Evolutionary conservation across 2,888 invertebrate species (phyloP).

Genomic region (Anorthoa munda): DNA sequence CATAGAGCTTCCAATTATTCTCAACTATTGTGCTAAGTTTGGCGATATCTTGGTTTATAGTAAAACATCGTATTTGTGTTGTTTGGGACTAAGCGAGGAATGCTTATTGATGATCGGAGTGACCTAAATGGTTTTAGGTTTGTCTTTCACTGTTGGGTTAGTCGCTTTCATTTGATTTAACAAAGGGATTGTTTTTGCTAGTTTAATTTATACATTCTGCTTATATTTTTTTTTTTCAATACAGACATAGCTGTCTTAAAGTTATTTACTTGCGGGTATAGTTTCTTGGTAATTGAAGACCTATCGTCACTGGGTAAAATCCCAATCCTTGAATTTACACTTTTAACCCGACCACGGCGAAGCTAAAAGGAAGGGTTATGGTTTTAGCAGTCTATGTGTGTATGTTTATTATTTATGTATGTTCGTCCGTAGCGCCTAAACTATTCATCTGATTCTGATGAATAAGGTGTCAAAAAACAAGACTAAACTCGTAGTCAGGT

Average conservation of each 20-base stretch:
- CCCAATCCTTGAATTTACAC: too few relatives aligned
- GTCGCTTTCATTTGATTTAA: constrained; percentile 2
- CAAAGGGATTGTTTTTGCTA: neutral
- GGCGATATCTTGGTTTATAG: constrained; percentile 46
- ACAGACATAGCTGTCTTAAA: neutral
- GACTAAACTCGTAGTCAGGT: too few relatives aligned
- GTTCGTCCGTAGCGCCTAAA: too few relatives aligned
- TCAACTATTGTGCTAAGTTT: constrained; percentile 56
- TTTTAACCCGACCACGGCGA: too few relatives aligned
- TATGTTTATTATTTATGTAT: too few relatives aligned
- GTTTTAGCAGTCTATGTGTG: too few relatives aligned
- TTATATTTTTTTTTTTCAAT: neutral
- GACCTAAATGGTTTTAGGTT: constrained; percentile 8
- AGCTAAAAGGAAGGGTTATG: too few relatives aligned
- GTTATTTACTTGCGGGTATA: neutral
- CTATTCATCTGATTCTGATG: too few relatives aligned
- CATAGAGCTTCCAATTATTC: constrained; percentile 61
- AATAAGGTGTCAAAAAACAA: too few relatives aligned
- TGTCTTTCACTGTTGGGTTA: neutral
- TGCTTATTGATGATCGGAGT: constrained; percentile 30
- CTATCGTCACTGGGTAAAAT: too few relatives aligned
- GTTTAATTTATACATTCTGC: neutral
- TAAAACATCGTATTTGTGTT: constrained; percentile 24
- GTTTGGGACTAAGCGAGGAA: constrained; percentile 10
- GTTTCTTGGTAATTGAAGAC: too few relatives aligned